A percentile compares a stretch with the other conserved stretches of the same genome.
These are phyloP conservation scores for Phycodurus eques DNA, from an alignment of 2,113 vertebrate species.

Conservation along the genomic window DNA sequence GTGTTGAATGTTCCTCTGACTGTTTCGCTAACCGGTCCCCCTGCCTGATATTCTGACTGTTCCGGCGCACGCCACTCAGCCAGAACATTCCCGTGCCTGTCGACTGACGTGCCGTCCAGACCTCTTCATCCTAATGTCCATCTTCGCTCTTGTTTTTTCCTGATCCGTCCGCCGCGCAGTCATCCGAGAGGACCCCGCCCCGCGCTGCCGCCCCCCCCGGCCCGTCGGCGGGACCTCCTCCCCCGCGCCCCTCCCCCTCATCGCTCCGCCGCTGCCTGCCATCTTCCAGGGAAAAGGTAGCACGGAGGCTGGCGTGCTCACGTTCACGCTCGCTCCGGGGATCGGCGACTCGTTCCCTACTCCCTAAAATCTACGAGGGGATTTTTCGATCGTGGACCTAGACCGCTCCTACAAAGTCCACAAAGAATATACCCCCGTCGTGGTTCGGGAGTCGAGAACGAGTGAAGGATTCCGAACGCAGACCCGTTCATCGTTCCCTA, in stretches of 20 bases:
- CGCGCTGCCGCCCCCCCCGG: conserved; percentile 52
- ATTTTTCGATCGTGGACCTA: too few species aligned
- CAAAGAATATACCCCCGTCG: too few species aligned
- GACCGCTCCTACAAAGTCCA: too few species aligned
- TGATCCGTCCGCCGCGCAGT: conserved; percentile 23
- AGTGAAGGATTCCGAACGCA: too few species aligned
- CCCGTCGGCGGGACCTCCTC: conserved; percentile 51
- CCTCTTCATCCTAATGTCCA: not conserved
- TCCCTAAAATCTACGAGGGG: too few species aligned
- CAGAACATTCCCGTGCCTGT: not conserved
- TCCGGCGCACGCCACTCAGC: not conserved
- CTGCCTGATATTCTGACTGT: not conserved
- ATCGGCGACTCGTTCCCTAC: not conserved
- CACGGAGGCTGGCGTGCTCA: conserved; percentile 13
- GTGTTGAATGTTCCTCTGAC: not conserved
- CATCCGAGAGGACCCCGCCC: conserved; percentile 30
- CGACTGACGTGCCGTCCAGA: not conserved
- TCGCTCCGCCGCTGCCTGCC: conserved; percentile 1
- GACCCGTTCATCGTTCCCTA: too few species aligned
- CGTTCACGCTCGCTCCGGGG: too few species aligned
- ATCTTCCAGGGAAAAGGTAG: not conserved
- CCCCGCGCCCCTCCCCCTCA: conserved; percentile 47
- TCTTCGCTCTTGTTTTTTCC: conserved; percentile 7
- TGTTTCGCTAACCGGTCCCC: too few species aligned
- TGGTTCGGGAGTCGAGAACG: too few species aligned